Conservation (phyloP, 30 jellyfish, hydroid and myxozoan genomes). For the Chironex yamaguchii region DNA sequence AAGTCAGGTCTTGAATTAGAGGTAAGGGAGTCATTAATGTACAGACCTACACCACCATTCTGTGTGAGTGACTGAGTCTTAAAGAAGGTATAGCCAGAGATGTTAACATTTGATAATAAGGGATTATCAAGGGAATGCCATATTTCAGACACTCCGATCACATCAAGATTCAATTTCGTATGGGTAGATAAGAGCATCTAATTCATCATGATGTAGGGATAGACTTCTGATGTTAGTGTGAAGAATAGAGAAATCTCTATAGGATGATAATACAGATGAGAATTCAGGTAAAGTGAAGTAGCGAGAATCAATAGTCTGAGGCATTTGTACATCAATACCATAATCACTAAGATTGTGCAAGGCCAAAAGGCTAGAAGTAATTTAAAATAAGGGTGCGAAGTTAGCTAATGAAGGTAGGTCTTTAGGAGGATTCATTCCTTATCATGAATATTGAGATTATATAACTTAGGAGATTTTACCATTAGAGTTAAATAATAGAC, state of each 20-base stretch:
- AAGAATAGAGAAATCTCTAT: slow-evolving; percentile 44
- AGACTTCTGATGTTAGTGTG: slow-evolving; percentile 54
- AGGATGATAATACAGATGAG: slow-evolving; percentile 43
- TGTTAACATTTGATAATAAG: slow-evolving; percentile 7
- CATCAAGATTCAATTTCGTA: slow-evolving; percentile 45
- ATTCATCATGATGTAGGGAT: slow-evolving; percentile 65
- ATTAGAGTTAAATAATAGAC: no score
- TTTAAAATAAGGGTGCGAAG: slow-evolving; percentile 44
- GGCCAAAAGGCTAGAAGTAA: slow-evolving; percentile 28
- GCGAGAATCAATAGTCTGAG: slow-evolving; percentile 56
- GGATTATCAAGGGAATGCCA: slow-evolving; percentile 37
- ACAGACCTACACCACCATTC: slow-evolving; percentile 64
- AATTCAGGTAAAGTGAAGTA: slow-evolving; percentile 47
- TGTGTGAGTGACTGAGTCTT: slow-evolving; percentile 21
- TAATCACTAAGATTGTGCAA: slow-evolving; percentile 58
- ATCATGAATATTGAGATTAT: not conserved
- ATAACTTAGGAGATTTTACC: no score
- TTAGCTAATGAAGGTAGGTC: slow-evolving; percentile 34
- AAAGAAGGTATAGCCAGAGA: slow-evolving; percentile 13
- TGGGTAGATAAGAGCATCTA: slow-evolving; percentile 43
- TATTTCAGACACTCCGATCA: slow-evolving; percentile 58
- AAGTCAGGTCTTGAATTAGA: slow-evolving; percentile 50
- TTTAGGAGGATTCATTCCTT: slow-evolving; percentile 2
- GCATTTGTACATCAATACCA: slow-evolving; percentile 50
- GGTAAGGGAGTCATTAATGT: slow-evolving; percentile 20